phyloP scores from a whole-genome alignment of 2,113 vertebrate genomes.

The Larimichthys crocea region DNA sequence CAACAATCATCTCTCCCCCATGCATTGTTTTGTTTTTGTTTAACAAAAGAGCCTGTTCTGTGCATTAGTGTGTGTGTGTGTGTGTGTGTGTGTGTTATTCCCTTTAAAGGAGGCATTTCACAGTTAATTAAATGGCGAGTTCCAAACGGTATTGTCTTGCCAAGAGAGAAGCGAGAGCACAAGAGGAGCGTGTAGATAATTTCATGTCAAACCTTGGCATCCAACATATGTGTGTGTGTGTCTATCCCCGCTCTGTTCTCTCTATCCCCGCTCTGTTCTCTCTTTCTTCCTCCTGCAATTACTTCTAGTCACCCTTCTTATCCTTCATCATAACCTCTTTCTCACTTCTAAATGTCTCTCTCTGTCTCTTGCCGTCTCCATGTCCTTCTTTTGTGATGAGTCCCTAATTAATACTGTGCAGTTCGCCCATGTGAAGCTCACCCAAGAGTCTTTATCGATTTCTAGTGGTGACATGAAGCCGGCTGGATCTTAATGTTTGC shows the following conservation, averaged over 20 bases:
- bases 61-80: constrained; percentile 4
- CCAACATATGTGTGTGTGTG: not conserved
- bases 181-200: constrained; percentile 40
- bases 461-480: constrained; percentile 9
- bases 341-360: not conserved
- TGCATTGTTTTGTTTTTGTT: constrained; percentile 61
- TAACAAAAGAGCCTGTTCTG: constrained; percentile 64
- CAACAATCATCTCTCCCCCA: constrained; percentile 47
- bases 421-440: constrained; percentile 20
- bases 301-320: not conserved
- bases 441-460: constrained; percentile 55
- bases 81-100: constrained; percentile 26
- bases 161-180: constrained; percentile 44
- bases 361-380: constrained; percentile 5
- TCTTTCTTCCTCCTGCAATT: not conserved
- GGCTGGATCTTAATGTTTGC: constrained; percentile 65
- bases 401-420: constrained; percentile 41
- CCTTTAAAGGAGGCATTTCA: constrained; percentile 60
- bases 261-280: not conserved
- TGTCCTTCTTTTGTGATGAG: constrained; percentile 40
- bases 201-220: constrained; percentile 41
- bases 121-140: constrained; percentile 76
- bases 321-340: constrained; percentile 13
- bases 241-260: not conserved
- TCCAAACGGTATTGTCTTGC: constrained; percentile 51